These are phyloP conservation scores for Eudemis profundana DNA, from an alignment of 2,888 invertebrate species.

Conservation along the genomic window DNA sequence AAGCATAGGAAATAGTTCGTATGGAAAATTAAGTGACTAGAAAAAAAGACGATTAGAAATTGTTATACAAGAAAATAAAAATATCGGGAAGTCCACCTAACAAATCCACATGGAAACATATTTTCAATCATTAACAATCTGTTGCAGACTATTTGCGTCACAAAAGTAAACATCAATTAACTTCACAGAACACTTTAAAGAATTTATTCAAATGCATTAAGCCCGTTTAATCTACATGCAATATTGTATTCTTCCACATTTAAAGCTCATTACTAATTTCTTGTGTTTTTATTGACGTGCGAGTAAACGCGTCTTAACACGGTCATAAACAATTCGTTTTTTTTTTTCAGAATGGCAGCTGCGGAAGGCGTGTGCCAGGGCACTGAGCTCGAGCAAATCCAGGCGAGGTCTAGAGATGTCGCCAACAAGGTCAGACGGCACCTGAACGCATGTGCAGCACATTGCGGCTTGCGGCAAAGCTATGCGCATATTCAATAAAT, in stretches of 20 bases:
- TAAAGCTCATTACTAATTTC: not conserved
- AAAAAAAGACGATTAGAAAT: too few species aligned
- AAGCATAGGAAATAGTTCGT: too few species aligned
- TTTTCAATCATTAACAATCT: slow-evolving; percentile 1
- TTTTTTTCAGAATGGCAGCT: slow-evolving; percentile 41
- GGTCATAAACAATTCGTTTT: slow-evolving; percentile 1
- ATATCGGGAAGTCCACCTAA: too few species aligned
- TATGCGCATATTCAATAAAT: slow-evolving; percentile 32
- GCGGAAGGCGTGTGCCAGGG: slow-evolving; percentile 31
- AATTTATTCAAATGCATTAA: not conserved
- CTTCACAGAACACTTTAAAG: not conserved
- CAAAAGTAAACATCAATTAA: slow-evolving; percentile 6
- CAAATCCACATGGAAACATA: not conserved
- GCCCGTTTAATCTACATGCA: not conserved
- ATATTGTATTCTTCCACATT: not conserved
- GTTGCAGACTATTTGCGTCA: not conserved
- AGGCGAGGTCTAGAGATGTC: slow-evolving; percentile 27
- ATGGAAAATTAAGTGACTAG: too few species aligned
- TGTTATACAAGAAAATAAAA: too few species aligned
- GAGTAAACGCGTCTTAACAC: slow-evolving; percentile 10
- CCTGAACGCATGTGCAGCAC: slow-evolving; percentile 35
- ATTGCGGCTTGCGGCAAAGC: slow-evolving; percentile 33
- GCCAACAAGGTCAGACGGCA: slow-evolving; percentile 30
- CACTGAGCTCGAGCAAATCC: slow-evolving; percentile 41
- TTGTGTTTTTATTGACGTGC: slow-evolving; percentile 15